These are phyloP conservation scores for Macrophya alboannulata DNA, from an alignment of 2,888 invertebrate species.

Conservation along the genomic window DNA sequence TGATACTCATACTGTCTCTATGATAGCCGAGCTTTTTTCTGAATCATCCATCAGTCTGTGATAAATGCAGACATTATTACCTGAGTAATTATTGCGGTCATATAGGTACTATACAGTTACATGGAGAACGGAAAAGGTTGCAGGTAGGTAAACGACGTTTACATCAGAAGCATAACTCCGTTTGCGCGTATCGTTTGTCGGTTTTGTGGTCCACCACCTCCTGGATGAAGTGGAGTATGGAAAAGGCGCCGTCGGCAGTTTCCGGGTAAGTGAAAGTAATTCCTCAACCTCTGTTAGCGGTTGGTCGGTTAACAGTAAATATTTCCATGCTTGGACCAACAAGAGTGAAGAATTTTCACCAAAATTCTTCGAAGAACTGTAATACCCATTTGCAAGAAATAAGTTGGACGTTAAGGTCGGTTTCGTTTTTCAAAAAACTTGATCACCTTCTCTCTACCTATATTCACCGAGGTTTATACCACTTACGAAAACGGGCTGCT, in stretches of 20 bases:
- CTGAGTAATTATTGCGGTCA: not conserved
- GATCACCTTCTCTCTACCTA: not conserved
- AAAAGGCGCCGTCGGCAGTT: slow-evolving; percentile 38
- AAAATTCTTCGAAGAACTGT: slow-evolving; percentile 5
- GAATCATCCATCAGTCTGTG: not conserved
- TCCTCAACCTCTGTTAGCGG: slow-evolving; percentile 34
- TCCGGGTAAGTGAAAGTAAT: slow-evolving; percentile 30
- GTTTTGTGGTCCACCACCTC: slow-evolving; percentile 76
- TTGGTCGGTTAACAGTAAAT: slow-evolving; percentile 20
- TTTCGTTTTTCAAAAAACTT: not conserved
- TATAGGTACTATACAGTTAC: not conserved
- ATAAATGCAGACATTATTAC: not conserved
- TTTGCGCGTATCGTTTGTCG: slow-evolving; percentile 74
- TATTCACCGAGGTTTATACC: not conserved
- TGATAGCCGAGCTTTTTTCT: not conserved
- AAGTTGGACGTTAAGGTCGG: not conserved
- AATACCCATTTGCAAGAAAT: too few relatives aligned
- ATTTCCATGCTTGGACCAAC: not conserved
- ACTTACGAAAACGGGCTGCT: not conserved
- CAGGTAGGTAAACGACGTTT: slow-evolving; percentile 28
- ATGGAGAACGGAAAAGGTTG: not conserved
- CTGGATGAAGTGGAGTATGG: slow-evolving; percentile 24
- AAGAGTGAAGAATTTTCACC: slow-evolving; percentile 21
- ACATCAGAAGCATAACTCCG: slow-evolving; percentile 58
- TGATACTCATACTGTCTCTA: not conserved